phyloP scores from a whole-genome alignment of 2,797 vertebrate genomes.

The Setipinna tenuifilis region DNA sequence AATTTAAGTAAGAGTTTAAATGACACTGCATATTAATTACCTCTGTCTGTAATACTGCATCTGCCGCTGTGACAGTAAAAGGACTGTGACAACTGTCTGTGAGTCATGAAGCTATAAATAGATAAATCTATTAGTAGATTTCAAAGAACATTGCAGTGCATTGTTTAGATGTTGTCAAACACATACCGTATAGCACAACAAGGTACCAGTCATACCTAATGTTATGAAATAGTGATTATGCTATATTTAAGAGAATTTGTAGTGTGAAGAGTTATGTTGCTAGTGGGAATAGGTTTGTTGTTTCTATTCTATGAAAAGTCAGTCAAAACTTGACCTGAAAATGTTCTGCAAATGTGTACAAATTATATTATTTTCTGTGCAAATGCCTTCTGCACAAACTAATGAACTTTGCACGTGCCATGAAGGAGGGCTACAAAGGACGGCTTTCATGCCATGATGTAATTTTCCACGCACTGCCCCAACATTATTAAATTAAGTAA shows the following conservation, averaged over 20 bases:
- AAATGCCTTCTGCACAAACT: too few species aligned
- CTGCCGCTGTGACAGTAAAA: neutral
- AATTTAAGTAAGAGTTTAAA: too few species aligned
- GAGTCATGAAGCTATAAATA: neutral
- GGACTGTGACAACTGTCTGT: neutral
- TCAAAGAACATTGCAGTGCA: neutral
- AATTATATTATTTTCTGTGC: too few species aligned
- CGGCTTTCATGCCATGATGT: neutral
- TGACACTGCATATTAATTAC: neutral
- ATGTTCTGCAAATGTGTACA: too few species aligned
- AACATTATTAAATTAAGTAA: neutral
- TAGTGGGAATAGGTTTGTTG: neutral
- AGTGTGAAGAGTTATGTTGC: neutral
- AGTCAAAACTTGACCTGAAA: neutral
- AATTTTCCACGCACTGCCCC: neutral
- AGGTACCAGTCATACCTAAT: too few species aligned
- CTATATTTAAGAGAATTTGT: neutral
- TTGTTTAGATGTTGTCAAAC: neutral
- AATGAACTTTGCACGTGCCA: too few species aligned
- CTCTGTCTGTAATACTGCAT: neutral
- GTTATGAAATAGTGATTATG: neutral
- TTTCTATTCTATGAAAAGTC: neutral
- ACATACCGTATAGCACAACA: neutral
- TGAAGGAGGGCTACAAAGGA: neutral
- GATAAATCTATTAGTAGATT: neutral